Evolutionary conservation across 2,888 invertebrate genomes (phyloP), one percentile per base, ranked within the genome.

Genomic region (Acronicta leporina): DNA sequence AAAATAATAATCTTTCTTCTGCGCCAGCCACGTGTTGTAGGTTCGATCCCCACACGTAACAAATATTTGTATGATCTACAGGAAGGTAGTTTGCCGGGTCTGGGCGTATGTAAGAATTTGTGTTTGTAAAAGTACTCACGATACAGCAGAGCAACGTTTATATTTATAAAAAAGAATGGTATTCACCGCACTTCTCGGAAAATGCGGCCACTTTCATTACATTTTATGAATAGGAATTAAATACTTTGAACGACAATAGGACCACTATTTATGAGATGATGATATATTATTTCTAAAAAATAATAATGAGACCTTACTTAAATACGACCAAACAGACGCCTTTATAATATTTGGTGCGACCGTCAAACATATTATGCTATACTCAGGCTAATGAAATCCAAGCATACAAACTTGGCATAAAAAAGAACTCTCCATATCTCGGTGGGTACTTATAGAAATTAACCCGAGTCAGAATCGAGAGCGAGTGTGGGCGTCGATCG

Each of bases 401-500:
- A 67, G 63, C 54, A 61, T 74, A 77, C 68, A 42, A 57, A 67
- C 33, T 57, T 56, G 33, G 15, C 11, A 16, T 42, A 61, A 56
- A 75, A 77, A 76, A 80, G 75, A 78, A 77, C 79, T 76, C 79
- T 76, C 72, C 70, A 76, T 76, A 79, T 69, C 57, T 75, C 66
- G 70, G 70, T 60, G 57, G 75, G 82, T 83, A 81, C 84, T 85
- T 82, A 83, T 79, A 84, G 76, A 86, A 87, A 87, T 87, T 80
- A 87, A 83, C 83, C 80, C 78, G 75, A 79, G 79, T 75, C 75
- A 73, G 80, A 81, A 84, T 85, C 81, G 83, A 78, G 81, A 85
- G 79, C 74, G 83, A 77, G 79, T 76, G 85, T 78, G 77, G 80
- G 82, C 56, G 65, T 56, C 73, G 81, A 89, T 89, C 87, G 87